Evolutionary conservation across 2,113 vertebrate genomes (phyloP).

Genomic region (Paracanthobrama guichenoti): DNA sequence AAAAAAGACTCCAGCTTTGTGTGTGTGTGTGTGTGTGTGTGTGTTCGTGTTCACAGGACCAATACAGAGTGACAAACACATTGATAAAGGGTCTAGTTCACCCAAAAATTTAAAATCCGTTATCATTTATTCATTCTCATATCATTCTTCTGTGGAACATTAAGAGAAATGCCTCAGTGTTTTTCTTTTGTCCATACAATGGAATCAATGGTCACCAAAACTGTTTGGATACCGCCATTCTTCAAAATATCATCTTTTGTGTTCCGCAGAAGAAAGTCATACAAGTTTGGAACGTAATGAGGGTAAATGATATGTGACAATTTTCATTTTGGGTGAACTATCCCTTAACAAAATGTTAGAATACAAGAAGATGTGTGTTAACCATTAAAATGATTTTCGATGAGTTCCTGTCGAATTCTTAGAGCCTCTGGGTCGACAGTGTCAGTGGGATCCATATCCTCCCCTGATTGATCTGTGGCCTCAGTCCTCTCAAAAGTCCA

Average conservation of each 20-base stretch:
- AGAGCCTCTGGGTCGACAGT: slow-evolving; percentile 84
- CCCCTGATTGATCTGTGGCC: slow-evolving; percentile 80
- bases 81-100: not conserved
- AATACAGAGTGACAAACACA: too few species aligned
- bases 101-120: not conserved
- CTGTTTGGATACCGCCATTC: not conserved
- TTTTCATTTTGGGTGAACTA: not conserved
- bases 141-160: not conserved
- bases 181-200: not conserved
- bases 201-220: not conserved
- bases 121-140: not conserved
- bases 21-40: too few species aligned
- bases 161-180: not conserved
- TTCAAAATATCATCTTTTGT: not conserved
- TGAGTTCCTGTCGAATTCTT: slow-evolving; percentile 80
- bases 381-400: slow-evolving; percentile 78
- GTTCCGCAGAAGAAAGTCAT: not conserved
- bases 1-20: too few species aligned
- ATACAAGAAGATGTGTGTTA: not conserved
- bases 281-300: not conserved
- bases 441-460: slow-evolving; percentile 80
- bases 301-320: not conserved
- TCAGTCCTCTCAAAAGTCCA: slow-evolving; percentile 82
- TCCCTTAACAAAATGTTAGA: not conserved
- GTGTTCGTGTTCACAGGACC: too few species aligned